A percentile compares a stretch with the other conserved stretches of the same genome.
Evolutionary conservation across 2,888 invertebrate genomes (phyloP).

Genomic region (Scaptomyza parva): DNA sequence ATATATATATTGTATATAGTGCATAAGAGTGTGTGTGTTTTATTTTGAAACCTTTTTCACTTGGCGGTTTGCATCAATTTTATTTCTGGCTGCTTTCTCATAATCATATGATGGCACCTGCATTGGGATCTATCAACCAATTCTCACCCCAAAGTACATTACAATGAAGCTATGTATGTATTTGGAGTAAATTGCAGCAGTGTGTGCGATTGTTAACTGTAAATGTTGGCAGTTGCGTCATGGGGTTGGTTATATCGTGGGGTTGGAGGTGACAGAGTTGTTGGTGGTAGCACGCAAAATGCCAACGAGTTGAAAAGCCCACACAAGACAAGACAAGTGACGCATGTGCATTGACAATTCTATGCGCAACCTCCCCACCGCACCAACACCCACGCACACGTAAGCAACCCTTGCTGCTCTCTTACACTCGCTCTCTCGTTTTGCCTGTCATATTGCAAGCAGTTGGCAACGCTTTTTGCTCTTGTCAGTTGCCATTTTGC

Average conservation of each 20-base stretch:
- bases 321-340: conserved; percentile 19
- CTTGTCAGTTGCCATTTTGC: conserved; percentile 81
- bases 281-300: conserved; percentile 38
- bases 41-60: conserved; percentile 8
- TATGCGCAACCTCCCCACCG: neutral
- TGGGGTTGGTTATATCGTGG: conserved; percentile 33
- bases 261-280: neutral
- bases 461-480: conserved; percentile 30
- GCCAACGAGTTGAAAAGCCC: conserved; percentile 66
- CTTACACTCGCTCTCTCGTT: conserved; percentile 20
- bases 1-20: conserved; percentile 19
- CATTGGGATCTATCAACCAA: conserved; percentile 18
- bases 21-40: conserved; percentile 22
- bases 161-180: conserved; percentile 27
- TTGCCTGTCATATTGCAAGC: conserved; percentile 19
- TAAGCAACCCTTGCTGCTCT: conserved; percentile 43
- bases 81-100: conserved; percentile 38
- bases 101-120: neutral
- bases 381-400: conserved; percentile 4
- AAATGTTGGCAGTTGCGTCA: conserved; percentile 35
- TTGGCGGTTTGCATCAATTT: conserved; percentile 12
- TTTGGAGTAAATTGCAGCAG: conserved; percentile 45
- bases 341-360: conserved; percentile 62
- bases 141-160: neutral
- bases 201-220: conserved; percentile 20